phyloP scores from a whole-genome alignment of 2,888 invertebrate species.

The Girardia tigrina region DNA sequence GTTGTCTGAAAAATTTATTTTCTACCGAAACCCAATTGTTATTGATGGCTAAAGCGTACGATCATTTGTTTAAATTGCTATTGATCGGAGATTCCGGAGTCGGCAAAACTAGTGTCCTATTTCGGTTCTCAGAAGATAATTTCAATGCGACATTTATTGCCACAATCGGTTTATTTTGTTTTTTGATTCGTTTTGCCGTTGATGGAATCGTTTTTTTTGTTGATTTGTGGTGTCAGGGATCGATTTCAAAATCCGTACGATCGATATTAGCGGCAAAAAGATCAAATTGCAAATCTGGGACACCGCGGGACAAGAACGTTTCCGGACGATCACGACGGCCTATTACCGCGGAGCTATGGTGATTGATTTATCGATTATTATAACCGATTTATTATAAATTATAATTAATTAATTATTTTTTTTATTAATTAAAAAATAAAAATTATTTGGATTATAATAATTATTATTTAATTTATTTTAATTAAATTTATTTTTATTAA shows the following conservation, averaged over 20 bases:
- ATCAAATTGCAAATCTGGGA: constrained; percentile 59
- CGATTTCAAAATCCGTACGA: constrained; percentile 55
- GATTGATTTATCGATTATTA: no score
- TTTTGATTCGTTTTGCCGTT: neutral
- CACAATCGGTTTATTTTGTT: constrained; percentile 53
- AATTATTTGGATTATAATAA: no score
- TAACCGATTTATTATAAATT: no score
- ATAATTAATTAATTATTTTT: no score
- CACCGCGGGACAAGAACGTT: constrained; percentile 94
- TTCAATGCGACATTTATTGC: constrained; percentile 49
- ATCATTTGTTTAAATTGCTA: constrained; percentile 2
- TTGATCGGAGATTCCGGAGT: constrained; percentile 7
- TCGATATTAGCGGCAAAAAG: constrained; percentile 54
- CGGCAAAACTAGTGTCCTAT: constrained; percentile 47
- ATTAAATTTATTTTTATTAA: no score
- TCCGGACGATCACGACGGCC: constrained; percentile 96
- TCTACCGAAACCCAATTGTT: no score
- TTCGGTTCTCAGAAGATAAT: constrained; percentile 47
- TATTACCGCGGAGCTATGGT: constrained; percentile 95
- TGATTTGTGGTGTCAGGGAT: constrained; percentile 55
- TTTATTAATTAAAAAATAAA: no score
- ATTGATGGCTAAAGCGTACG: neutral
- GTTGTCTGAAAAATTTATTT: no score
- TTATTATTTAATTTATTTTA: no score
- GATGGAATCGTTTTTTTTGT: neutral